Evolutionary conservation across 1,140 invertebrate genomes (phyloP).

Genomic region (Muscidifurax raptorellus): DNA sequence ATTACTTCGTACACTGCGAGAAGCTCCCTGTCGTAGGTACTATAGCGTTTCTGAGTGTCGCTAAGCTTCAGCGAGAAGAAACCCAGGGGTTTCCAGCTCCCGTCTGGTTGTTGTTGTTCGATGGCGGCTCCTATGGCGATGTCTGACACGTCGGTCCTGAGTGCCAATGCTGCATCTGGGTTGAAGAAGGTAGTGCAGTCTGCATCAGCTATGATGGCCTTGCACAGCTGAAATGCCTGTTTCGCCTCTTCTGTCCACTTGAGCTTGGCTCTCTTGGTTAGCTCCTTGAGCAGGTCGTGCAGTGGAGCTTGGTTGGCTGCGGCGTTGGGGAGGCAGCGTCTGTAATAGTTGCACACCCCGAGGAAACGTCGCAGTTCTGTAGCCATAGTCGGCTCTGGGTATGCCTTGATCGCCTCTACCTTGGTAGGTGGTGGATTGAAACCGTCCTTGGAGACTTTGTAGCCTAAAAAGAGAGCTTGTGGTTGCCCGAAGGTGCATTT

Average conservation of each 20-base stretch:
- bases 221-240: background rate
- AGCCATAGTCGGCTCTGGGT: conserved; percentile 54
- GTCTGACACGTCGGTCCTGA: no score
- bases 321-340: background rate
- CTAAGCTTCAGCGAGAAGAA: no score
- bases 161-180: background rate
- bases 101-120: no score
- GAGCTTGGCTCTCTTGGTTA: conserved; percentile 50
- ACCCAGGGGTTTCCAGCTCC: no score
- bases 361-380: conserved; percentile 62
- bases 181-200: background rate
- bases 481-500: conserved; percentile 60
- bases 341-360: conserved; percentile 65
- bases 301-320: conserved; percentile 1
- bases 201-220: background rate
- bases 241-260: background rate
- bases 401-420: conserved; percentile 59
- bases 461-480: conserved; percentile 62
- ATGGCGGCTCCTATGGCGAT: no score
- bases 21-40: no score
- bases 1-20: no score
- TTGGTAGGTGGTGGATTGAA: conserved; percentile 58
- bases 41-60: no score
- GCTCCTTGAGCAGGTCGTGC: conserved; percentile 54
- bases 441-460: conserved; percentile 57